Evolutionary conservation across 2,113 vertebrate genomes (phyloP).

Genomic region (Capreolus pygargus): DNA sequence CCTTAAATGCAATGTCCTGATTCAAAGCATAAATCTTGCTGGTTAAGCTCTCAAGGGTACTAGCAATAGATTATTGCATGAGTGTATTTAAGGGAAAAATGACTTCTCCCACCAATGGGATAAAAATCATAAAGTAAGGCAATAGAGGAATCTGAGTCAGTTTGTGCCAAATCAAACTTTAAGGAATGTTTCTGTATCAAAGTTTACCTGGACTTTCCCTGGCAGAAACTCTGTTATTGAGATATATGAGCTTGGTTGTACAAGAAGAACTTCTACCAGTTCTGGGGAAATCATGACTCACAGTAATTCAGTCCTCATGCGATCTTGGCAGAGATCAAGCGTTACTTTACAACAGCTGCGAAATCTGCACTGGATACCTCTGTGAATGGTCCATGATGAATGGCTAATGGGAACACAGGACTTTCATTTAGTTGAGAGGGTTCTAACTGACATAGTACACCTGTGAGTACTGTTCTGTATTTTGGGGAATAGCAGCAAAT

Average conservation of each 20-base stretch:
- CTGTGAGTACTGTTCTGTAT: neutral
- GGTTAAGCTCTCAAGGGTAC: neutral
- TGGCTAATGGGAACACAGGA: neutral
- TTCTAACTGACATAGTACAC: constrained; percentile 42
- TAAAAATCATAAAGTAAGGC: neutral
- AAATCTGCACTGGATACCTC: neutral
- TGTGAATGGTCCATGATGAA: constrained; percentile 14
- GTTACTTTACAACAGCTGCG: constrained; percentile 55
- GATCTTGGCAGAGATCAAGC: constrained; percentile 46
- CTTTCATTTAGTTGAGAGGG: constrained; percentile 23
- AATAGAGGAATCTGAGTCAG: neutral
- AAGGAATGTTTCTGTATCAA: neutral
- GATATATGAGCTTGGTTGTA: neutral
- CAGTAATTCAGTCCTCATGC: constrained; percentile 39
- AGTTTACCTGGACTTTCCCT: constrained; percentile 31
- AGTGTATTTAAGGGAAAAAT: constrained; percentile 22
- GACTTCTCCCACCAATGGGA: neutral
- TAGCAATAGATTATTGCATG: neutral
- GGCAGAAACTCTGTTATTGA: constrained; percentile 23
- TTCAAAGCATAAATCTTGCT: constrained; percentile 39
- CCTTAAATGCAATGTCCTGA: constrained; percentile 6
- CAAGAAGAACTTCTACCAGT: constrained; percentile 27
- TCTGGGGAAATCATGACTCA: constrained; percentile 65
- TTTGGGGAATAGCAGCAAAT: neutral
- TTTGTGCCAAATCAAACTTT: constrained; percentile 20